Evolutionary conservation across 2,113 vertebrate species (phyloP).

Genomic region (Carassius gibelio): DNA sequence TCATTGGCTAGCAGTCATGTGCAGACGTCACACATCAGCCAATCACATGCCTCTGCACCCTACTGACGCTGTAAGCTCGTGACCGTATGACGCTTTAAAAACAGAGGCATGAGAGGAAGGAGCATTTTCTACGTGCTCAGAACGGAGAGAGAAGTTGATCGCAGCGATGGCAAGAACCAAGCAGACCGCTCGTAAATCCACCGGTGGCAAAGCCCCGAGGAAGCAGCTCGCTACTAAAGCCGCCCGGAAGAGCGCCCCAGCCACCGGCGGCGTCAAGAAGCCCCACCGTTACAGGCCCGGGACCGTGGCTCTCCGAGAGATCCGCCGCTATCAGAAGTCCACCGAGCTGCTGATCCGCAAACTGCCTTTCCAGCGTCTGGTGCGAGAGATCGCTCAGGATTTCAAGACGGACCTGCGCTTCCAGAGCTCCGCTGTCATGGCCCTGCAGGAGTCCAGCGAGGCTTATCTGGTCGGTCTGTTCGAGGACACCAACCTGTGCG

Average conservation of each 20-base stretch:
- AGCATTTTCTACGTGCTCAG: no score
- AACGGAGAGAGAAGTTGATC: no score
- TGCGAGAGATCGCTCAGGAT: neutral
- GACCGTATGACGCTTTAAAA: no score
- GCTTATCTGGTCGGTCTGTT: constrained; percentile 83
- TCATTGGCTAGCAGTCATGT: no score
- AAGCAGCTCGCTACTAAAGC: constrained; percentile 26
- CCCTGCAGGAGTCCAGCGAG: constrained; percentile 79
- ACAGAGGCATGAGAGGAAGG: no score
- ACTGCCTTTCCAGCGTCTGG: neutral
- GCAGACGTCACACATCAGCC: no score
- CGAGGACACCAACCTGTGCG: constrained; percentile 83
- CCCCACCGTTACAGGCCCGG: constrained; percentile 45
- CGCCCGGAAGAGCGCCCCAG: constrained; percentile 35
- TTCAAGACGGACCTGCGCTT: neutral
- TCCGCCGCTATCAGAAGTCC: constrained; percentile 38
- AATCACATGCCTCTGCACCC: no score
- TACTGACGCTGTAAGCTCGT: no score
- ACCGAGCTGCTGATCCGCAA: neutral
- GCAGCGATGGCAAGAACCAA: neutral
- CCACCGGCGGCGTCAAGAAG: constrained; percentile 47
- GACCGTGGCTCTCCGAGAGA: constrained; percentile 32
- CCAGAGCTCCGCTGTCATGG: neutral
- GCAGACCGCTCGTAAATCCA: neutral
- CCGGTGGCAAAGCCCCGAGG: constrained; percentile 17